Evolutionary conservation across 30 jellyfish, hydroid and myxozoan genomes (phyloP).

Genomic region (Aurelia sp.): DNA sequence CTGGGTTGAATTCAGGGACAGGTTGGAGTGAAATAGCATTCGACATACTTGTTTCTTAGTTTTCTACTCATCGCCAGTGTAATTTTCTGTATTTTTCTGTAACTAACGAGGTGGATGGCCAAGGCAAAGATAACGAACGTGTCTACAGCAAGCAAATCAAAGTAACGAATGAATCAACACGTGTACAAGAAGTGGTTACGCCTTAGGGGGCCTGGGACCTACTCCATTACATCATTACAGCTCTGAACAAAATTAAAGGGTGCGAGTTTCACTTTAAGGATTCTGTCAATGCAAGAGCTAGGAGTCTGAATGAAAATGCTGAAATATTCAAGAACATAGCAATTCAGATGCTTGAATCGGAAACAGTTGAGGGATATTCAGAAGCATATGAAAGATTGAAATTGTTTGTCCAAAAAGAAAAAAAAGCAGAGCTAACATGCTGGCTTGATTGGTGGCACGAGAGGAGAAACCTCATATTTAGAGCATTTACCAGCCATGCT

Average conservation of each 20-base stretch:
- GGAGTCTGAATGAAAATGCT: background rate
- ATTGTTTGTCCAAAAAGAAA: background rate
- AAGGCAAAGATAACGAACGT: too few species aligned
- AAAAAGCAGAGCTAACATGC: background rate
- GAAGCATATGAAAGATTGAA: slow-evolving; percentile 3
- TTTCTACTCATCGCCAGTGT: too few species aligned
- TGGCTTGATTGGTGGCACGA: slow-evolving; percentile 15
- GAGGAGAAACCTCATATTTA: background rate
- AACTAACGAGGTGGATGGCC: too few species aligned
- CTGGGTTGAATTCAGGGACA: too few species aligned
- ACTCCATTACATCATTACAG: too few species aligned
- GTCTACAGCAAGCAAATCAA: too few species aligned
- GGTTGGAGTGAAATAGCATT: too few species aligned
- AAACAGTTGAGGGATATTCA: background rate
- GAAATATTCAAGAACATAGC: background rate
- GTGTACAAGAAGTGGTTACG: too few species aligned
- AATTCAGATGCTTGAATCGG: background rate
- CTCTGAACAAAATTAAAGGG: background rate
- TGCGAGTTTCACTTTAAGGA: slow-evolving; percentile 1
- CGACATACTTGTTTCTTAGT: too few species aligned
- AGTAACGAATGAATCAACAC: too few species aligned
- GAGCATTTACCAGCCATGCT: background rate
- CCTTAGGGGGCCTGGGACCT: too few species aligned
- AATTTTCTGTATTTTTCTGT: too few species aligned
- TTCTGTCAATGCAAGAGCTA: background rate